Base-by-base conservation (phyloP, 2,113 vertebrate species). In the Trichechus manatus region DNA sequence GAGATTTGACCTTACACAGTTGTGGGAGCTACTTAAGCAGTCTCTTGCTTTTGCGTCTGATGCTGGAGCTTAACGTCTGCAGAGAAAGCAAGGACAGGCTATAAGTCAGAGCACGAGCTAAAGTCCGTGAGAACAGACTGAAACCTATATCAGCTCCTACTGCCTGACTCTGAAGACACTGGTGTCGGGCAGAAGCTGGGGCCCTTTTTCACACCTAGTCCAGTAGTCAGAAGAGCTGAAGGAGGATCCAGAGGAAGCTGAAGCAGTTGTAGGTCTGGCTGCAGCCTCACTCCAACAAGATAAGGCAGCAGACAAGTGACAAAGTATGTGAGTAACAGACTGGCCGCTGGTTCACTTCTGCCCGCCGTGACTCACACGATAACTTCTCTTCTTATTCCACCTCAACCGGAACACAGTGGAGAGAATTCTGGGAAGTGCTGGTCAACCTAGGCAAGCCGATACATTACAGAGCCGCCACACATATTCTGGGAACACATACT, bases 41-140 rank as follows among this genome's bases (percentile, higher is more conserved):
- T 72, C 75, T 86, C 59, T 33, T 83, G 1, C 47, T 61, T 95
- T 63, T 81, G n/a, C 80, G 20, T 70, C 56, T 88, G 66, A 78
- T 27, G 23, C 44, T 78, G 31, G 53, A 61, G 20, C 13, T 82
- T 75, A n/a, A 83, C 23, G 31, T 47, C 15, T 92, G 9, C 4
- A 74, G 29, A 6, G 15, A 23, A 27, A 27, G 9, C 5, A 29
- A 42, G 33, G 29, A 64, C n/a, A 10, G 33, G 2, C 17, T 79
- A 9, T 64, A n/a, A 53, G 20, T 27, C 17, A 10, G 8, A 47
- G 27, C 25, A 13, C 44, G 90, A 61, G 0, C 17, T 44, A 72
- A 25, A 89, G 27, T 33, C 39, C 22, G 36, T 5, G 27, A 77
- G 31, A 23, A 81, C 4, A 27, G 44, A 53, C 4, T 33, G 10